Base-by-base conservation (phyloP, 2,797 vertebrate genomes). In the Percopsis omiscomaycus region DNA sequence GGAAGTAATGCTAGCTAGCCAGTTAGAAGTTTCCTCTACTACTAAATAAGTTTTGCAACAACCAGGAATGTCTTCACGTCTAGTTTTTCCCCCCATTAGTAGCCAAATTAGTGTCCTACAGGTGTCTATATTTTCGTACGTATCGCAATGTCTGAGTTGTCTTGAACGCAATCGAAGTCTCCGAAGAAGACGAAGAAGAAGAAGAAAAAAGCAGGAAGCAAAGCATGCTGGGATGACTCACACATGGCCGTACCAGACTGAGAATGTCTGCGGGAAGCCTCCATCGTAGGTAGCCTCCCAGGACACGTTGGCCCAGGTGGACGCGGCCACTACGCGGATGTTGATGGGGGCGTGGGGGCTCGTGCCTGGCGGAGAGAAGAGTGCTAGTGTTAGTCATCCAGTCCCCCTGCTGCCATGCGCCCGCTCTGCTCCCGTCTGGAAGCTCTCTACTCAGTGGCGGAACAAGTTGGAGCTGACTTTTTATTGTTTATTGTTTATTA, bases 211-310 rank as follows among this genome's bases (percentile, higher is more conserved):
- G 95, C 95, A 94, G 94, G 93, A 94, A 96, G 96, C 96, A 94
- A 98, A 97, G 96, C 96, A 94, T 96, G 96, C 96, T 91, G 89
- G 95, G 95, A 94, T 95, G 94, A 99, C 97, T 99, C 97, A 99
- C 97, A 98, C 96, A 98, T 95, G 94, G 94, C 96, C 96, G 88
- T 99, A 99, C 97, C 96, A 99, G 95, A 99, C 97, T 96, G 96
- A 98, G 94, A 98, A 98, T 95, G 96, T 98, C 95, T 99, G 97
- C 90, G 95, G 95, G 5, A 94, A 97, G 89, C 96, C 97, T 83
- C 97, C 97, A n/a, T 98, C 95, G 46, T 99, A 99, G 91, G 93
- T 88, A 10, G 91, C 89, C 82, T 95, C 96, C 97, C 97, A 99
- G 81, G 97, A 96, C 84, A 98, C 92, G 1, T 99, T 99, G 88